These are phyloP conservation scores for Uropsilus gracilis DNA, from an alignment of 2,113 vertebrate genomes.

Conservation along the genomic window DNA sequence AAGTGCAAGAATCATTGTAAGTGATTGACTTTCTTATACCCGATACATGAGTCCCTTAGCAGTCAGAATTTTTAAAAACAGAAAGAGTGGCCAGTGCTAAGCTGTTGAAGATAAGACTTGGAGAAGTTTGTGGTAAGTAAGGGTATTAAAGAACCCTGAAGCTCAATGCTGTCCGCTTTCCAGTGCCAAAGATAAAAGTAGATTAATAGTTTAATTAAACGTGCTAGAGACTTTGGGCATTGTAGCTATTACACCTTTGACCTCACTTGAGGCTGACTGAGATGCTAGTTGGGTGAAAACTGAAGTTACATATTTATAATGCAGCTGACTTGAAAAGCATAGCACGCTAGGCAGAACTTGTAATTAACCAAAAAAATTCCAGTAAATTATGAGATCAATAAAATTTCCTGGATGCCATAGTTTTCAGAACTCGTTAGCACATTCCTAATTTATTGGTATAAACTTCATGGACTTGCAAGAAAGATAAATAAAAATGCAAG, in stretches of 20 bases:
- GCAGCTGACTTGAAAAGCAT: conserved; percentile 59
- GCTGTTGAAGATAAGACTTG: background rate
- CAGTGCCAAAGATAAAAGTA: conserved; percentile 46
- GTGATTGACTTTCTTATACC: background rate
- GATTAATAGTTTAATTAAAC: conserved; percentile 79
- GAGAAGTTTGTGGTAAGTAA: background rate
- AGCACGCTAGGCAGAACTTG: conserved; percentile 68
- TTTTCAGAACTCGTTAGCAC: conserved; percentile 83
- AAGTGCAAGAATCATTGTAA: conserved; percentile 32
- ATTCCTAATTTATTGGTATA: conserved; percentile 85
- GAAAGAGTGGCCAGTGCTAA: conserved; percentile 34
- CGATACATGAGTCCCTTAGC: conserved; percentile 49
- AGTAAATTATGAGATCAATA: conserved; percentile 84
- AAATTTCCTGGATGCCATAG: conserved; percentile 78
- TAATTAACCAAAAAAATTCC: conserved; percentile 83
- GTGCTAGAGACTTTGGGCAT: conserved; percentile 30
- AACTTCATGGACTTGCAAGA: conserved; percentile 81
- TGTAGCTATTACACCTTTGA: conserved; percentile 58
- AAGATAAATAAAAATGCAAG: conserved; percentile 86
- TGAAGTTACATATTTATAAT: conserved; percentile 68
- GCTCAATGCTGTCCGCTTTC: conserved; percentile 3
- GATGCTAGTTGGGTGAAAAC: background rate
- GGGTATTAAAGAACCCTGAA: background rate
- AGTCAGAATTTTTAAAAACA: conserved; percentile 28
- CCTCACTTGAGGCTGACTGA: background rate